Conservation (phyloP, 2,888 invertebrate genomes). For the Meghimatium bilineatum region DNA sequence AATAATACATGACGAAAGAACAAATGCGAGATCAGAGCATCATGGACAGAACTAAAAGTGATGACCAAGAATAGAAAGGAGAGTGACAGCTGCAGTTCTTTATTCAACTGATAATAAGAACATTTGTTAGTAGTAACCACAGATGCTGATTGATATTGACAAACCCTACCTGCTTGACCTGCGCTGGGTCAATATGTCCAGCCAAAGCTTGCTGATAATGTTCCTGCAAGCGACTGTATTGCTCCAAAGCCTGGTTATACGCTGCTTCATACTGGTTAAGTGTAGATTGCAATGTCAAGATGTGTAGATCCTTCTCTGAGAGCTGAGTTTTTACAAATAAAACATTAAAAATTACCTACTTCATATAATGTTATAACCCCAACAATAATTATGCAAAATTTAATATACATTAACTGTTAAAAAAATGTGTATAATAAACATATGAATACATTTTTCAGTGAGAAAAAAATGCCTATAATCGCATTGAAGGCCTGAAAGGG, state of each 20-base stretch:
- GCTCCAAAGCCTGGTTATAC: conserved; percentile 68
- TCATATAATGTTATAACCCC: background rate
- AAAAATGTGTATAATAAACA: too few relatives aligned
- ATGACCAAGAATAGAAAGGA: too few relatives aligned
- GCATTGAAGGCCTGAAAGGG: too few relatives aligned
- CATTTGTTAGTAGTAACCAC: too few relatives aligned
- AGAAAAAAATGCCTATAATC: too few relatives aligned
- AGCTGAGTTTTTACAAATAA: conserved; percentile 52
- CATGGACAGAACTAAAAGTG: too few relatives aligned
- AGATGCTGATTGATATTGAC: background rate
- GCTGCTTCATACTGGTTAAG: conserved; percentile 66
- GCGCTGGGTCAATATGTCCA: conserved; percentile 37
- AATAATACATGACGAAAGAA: too few relatives aligned
- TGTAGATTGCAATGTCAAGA: conserved; percentile 73
- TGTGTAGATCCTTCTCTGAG: conserved; percentile 78
- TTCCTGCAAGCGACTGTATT: conserved; percentile 69
- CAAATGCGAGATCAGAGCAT: too few relatives aligned
- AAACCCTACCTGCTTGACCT: conserved; percentile 20
- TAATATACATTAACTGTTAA: too few relatives aligned
- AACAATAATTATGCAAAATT: background rate
- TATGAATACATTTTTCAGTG: too few relatives aligned
- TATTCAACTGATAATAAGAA: too few relatives aligned
- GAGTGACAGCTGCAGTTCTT: too few relatives aligned
- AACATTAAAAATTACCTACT: background rate
- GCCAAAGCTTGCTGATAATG: conserved; percentile 66